These are phyloP conservation scores for Sakesphorus luctuosus DNA, from an alignment of 2,113 vertebrate genomes.

Conservation along the genomic window DNA sequence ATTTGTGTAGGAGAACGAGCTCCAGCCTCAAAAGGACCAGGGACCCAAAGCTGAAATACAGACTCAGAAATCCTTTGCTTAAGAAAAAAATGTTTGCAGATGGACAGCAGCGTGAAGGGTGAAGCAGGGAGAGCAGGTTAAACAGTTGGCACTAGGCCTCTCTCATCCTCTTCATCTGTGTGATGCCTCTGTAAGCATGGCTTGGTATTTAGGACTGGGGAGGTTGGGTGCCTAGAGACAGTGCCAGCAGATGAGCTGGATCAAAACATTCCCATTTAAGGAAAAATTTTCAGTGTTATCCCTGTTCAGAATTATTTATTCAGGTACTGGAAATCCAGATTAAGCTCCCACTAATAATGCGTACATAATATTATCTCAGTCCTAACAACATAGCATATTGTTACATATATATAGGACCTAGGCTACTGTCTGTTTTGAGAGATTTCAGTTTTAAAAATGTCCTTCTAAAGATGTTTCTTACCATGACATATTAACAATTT, in stretches of 20 bases:
- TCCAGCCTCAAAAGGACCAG: not conserved
- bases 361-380: not conserved
- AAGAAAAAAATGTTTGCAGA: not conserved
- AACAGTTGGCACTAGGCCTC: not conserved
- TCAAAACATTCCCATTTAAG: constrained; percentile 5
- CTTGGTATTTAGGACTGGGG: not conserved
- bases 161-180: not conserved
- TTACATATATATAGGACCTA: not conserved
- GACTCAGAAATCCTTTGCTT: not conserved
- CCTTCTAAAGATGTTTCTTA: not conserved
- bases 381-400: not conserved
- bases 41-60: not conserved
- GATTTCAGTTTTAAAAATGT: not conserved
- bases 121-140: not conserved
- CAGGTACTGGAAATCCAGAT: not conserved
- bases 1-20: not conserved
- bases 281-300: not conserved
- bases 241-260: not conserved
- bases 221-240: not conserved
- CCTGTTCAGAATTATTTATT: not conserved
- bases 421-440: not conserved
- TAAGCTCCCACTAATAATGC: not conserved
- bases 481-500: not conserved
- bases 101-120: not conserved
- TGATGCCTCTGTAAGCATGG: not conserved